Evolutionary conservation across 2,113 vertebrate species (phyloP), one percentile per base, ranked within the genome.

Genomic region (Takifugu bimaculatus): DNA sequence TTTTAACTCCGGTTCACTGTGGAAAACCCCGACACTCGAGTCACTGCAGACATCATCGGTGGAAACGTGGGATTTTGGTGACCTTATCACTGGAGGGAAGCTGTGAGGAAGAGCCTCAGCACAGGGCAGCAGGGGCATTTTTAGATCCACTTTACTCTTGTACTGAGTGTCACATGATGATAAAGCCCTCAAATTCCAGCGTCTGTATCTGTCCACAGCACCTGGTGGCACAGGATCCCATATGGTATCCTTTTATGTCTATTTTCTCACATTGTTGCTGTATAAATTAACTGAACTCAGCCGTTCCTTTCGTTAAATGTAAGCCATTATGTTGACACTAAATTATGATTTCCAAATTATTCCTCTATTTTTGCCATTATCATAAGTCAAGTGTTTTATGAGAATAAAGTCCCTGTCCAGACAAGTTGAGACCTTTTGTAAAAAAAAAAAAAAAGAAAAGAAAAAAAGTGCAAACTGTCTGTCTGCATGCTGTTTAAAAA

Each of bases 11-110:
- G 76, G 59, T 68, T 59, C 56, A 50, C 60, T 59, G 76, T 72
- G 79, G 87, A 86, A 88, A 86, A 79, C 58, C 28, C 49, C 65
- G 80, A 83, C 77, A 80, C 74, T 62, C 53, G 5, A 81, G 77
- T 80, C 78, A 70, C 68, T 56, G 9, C 75, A 65, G 74, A 78
- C 64, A 77, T 78, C 74, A 74, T 70, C 67, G 71, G 65, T 63
- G 64, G 66, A 72, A 57, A 64, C 65, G 77, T 86, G 85, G 84
- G 84, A 84, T 80, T 63, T 63, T 2, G 2, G 55, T 65, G 80
- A 85, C 87, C 83, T 77, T 75, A 15, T 1, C 25, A 53, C 53
- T 10, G 67, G 54, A 60, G 77, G 54, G 32, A 45, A 49, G 43
- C 60, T 28, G 52, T 3, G 39, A 26, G 14, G 29, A 32, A 26